Evolutionary conservation across 1,140 invertebrate species (phyloP), one percentile per base, ranked within the genome.

Genomic region (Drosophila bipectinata): DNA sequence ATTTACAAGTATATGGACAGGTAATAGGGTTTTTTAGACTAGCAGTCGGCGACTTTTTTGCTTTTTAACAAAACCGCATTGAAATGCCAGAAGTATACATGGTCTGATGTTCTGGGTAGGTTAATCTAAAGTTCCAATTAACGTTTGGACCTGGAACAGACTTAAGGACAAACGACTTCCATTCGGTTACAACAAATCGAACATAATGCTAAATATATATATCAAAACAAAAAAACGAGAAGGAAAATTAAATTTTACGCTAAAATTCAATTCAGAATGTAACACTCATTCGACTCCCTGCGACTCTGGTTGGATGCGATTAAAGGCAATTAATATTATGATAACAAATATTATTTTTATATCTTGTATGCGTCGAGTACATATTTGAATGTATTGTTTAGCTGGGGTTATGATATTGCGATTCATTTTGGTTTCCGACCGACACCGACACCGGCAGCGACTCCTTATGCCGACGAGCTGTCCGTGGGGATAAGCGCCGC

Each of bases 1-100:
- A 49, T 47, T 57, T 75, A 75, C 47, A 67, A 67, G 60, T 79
- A 77, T 53, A 77, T 53, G 64, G 62, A 76, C 76, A 77, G 67
- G 69, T 78, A 78, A 72, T 69, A 56, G 57, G 66, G 32, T 57
- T 44, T 44, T 44, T 69, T 69, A 68, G 66, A 69, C 66, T 69
- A 69, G 66, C 66, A 69, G 63, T 69, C 66, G 49, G 66, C 49
- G 41, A 68, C 66, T 54, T 21, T 37, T 37, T 47, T 37, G 14
- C 34, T 18, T 9, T 45, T 18, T 18, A 45, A 48, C 30, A 68
- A 54, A 68, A 55, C 62, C 44, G 51, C 51, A 68, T 69, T 69
- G 9, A 69, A 48, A 68, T 68, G 61, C 30, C 62, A 68, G 51
- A 69, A 67, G 62, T 47, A 56, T 68, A 68, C 62, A 68, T 47